Evolutionary conservation across 2,888 invertebrate genomes (phyloP).

Genomic region (Polydrusus cervinus): DNA sequence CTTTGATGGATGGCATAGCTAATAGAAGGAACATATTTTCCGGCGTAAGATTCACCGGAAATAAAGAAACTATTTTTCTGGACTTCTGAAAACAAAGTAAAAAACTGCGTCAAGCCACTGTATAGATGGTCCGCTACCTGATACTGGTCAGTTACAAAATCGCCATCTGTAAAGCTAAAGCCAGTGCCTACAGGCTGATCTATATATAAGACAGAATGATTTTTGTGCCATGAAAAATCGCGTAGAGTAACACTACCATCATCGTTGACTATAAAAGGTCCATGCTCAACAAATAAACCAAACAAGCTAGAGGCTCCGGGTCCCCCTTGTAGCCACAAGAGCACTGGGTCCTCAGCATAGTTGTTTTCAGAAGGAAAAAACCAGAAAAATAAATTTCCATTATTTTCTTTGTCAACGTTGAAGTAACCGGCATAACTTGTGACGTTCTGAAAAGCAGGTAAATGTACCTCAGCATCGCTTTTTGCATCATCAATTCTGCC

Average conservation of each 20-base stretch:
- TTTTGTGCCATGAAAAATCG: slow-evolving; percentile 84
- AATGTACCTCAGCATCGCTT: slow-evolving; percentile 71
- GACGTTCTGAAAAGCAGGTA: slow-evolving; percentile 71
- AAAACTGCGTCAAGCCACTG: slow-evolving; percentile 86
- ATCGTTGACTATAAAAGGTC: slow-evolving; percentile 78
- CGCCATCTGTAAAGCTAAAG: slow-evolving; percentile 87
- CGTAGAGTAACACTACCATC: slow-evolving; percentile 71
- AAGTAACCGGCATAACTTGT: slow-evolving; percentile 84
- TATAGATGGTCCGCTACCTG: slow-evolving; percentile 88
- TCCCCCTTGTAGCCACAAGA: slow-evolving; percentile 88
- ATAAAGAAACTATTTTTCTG: slow-evolving; percentile 86
- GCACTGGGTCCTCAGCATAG: slow-evolving; percentile 76
- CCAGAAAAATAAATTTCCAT: slow-evolving; percentile 91
- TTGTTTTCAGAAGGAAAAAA: slow-evolving; percentile 82
- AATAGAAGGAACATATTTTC: slow-evolving; percentile 85
- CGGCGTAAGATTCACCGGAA: slow-evolving; percentile 92
- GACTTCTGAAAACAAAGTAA: slow-evolving; percentile 85
- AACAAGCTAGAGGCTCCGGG: slow-evolving; percentile 85
- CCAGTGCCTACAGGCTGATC: slow-evolving; percentile 93
- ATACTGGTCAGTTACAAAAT: slow-evolving; percentile 82
- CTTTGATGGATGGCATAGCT: slow-evolving; percentile 82
- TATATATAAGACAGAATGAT: slow-evolving; percentile 88
- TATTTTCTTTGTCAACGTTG: slow-evolving; percentile 82
- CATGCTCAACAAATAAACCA: slow-evolving; percentile 86
- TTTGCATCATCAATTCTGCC: slow-evolving; percentile 81